A percentile compares a stretch with the other conserved stretches of the same genome.
Evolutionary conservation across 2,113 vertebrate genomes (phyloP).

Genomic region (Oxyura jamaicensis): DNA sequence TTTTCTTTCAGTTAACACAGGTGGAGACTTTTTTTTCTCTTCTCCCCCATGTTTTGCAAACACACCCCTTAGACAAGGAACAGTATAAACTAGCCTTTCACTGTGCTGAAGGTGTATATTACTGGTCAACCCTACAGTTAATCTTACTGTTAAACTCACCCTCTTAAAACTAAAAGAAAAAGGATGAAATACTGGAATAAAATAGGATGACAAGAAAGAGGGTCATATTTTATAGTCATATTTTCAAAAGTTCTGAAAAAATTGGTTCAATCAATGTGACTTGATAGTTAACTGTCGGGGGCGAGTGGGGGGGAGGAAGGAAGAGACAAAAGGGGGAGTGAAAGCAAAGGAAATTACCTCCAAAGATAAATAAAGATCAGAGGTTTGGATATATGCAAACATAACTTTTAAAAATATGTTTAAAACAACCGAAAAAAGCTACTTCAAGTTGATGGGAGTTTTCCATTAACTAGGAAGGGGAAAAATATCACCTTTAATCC

Average conservation of each 20-base stretch:
- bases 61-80: neutral
- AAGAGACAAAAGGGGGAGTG: neutral
- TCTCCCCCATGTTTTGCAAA: neutral
- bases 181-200: neutral
- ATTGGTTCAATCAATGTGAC: neutral
- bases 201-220: neutral
- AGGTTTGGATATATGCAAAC: neutral
- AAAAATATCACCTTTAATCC: neutral
- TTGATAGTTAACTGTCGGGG: neutral
- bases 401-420: neutral
- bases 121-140: neutral
- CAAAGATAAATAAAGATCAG: neutral
- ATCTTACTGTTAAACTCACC: neutral
- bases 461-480: neutral
- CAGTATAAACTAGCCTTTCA: neutral
- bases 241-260: neutral
- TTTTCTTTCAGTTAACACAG: neutral
- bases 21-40: neutral
- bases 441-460: neutral
- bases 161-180: neutral
- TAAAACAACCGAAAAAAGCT: neutral
- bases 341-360: neutral
- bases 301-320: neutral
- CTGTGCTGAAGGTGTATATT: neutral
- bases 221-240: neutral